These are phyloP conservation scores for Brachyhypopomus occidentalis DNA, from an alignment of 2,113 vertebrate genomes.

Conservation along the genomic window DNA sequence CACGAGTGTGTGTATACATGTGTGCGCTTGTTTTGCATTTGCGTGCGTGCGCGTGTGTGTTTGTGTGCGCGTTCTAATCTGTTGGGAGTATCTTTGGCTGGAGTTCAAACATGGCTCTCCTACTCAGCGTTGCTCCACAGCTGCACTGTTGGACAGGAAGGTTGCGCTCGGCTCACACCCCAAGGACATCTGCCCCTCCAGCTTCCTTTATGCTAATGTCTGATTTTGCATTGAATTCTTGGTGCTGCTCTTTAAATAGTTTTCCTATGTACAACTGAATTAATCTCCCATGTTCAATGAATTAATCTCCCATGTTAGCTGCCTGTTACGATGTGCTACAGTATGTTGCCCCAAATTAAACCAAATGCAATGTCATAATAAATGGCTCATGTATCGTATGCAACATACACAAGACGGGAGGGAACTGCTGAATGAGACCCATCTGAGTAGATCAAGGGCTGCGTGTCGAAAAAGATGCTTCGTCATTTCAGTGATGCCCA, in stretches of 20 bases:
- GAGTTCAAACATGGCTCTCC: constrained; percentile 45
- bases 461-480: constrained; percentile 1
- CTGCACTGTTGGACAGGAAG: constrained; percentile 28
- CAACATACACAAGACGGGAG: constrained; percentile 34
- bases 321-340: constrained; percentile 31
- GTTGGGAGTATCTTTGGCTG: constrained; percentile 37
- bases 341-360: constrained; percentile 32
- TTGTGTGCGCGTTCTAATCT: not conserved
- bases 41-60: constrained; percentile 24
- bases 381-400: constrained; percentile 40
- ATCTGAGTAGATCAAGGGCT: not conserved
- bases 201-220: constrained; percentile 34
- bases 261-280: constrained; percentile 51
- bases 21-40: not conserved
- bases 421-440: constrained; percentile 22
- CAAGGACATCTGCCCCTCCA: constrained; percentile 22
- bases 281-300: constrained; percentile 46
- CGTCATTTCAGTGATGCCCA: not conserved
- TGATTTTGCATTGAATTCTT: constrained; percentile 41
- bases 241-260: constrained; percentile 48
- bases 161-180: constrained; percentile 23
- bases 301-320: constrained; percentile 42
- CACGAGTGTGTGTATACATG: not conserved
- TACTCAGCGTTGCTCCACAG: constrained; percentile 32
- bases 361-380: constrained; percentile 50